phyloP scores from a whole-genome alignment of 2,888 invertebrate genomes.

The Euspilapteryx auroguttella region DNA sequence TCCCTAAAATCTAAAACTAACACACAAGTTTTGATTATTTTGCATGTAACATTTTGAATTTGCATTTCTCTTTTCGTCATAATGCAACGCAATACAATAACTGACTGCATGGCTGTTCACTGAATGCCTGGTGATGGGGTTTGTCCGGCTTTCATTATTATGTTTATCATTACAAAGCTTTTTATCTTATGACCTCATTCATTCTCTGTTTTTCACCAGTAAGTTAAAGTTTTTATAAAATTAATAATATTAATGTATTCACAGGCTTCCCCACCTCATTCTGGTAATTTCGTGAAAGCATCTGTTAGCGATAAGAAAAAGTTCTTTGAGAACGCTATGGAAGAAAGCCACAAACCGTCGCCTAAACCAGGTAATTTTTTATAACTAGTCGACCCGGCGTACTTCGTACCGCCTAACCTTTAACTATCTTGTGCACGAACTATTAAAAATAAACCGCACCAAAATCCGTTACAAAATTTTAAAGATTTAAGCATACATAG shows the following conservation, averaged over 20 bases:
- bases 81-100: slow-evolving; percentile 6
- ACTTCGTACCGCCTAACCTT: too few species aligned
- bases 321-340: slow-evolving; percentile 95
- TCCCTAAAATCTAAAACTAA: slow-evolving; percentile 21
- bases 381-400: too few species aligned
- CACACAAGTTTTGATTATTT: slow-evolving; percentile 48
- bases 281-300: slow-evolving; percentile 76
- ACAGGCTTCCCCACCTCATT: slow-evolving; percentile 69
- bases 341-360: slow-evolving; percentile 84
- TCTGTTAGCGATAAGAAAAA: slow-evolving; percentile 92
- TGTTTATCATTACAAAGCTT: slow-evolving; percentile 8
- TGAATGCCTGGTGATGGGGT: slow-evolving; percentile 33
- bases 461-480: too few species aligned
- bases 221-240: slow-evolving; percentile 2
- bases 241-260: slow-evolving; percentile 10
- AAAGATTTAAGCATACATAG: too few species aligned
- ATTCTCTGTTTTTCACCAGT: background rate
- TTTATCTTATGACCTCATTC: slow-evolving; percentile 4
- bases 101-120: slow-evolving; percentile 48
- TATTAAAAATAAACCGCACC: too few species aligned
- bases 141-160: slow-evolving; percentile 47
- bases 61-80: slow-evolving; percentile 14
- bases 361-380: slow-evolving; percentile 73
- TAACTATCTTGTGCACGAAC: too few species aligned
- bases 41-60: slow-evolving; percentile 32